These are phyloP conservation scores for Astyanax mexicanus DNA, from an alignment of 2,797 vertebrate genomes.

Conservation along the genomic window DNA sequence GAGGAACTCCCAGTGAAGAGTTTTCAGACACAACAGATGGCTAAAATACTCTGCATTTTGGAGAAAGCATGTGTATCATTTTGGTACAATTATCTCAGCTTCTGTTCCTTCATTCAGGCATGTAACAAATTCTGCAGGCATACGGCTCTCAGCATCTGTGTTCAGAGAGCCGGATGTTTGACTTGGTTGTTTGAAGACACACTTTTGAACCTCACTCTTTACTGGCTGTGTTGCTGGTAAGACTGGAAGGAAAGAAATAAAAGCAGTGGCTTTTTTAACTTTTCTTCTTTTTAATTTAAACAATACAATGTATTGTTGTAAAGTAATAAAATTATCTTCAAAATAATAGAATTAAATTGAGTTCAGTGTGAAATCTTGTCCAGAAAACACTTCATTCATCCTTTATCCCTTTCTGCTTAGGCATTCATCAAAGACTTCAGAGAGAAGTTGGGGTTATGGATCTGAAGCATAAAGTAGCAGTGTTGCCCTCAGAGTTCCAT, in stretches of 20 bases:
- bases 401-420: neutral
- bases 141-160: constrained; percentile 51
- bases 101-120: constrained; percentile 61
- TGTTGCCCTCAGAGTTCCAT: neutral
- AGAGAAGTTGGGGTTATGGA: neutral
- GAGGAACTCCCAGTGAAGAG: constrained; percentile 21
- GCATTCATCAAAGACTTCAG: neutral
- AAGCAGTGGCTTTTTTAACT: neutral
- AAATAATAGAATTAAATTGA: neutral
- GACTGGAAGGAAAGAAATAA: neutral
- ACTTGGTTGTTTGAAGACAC: constrained; percentile 21
- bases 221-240: neutral
- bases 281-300: neutral
- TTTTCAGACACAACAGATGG: constrained; percentile 56
- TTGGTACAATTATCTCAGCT: constrained; percentile 63
- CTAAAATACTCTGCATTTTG: constrained; percentile 48
- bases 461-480: neutral
- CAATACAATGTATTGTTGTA: neutral
- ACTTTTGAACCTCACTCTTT: constrained; percentile 37
- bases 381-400: neutral
- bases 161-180: constrained; percentile 44
- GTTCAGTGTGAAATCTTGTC: neutral
- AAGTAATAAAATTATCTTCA: neutral
- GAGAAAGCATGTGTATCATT: constrained; percentile 58
- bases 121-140: constrained; percentile 56